Base-by-base conservation (phyloP, 2,113 vertebrate genomes). In the Pelvicachromis taeniatus region DNA sequence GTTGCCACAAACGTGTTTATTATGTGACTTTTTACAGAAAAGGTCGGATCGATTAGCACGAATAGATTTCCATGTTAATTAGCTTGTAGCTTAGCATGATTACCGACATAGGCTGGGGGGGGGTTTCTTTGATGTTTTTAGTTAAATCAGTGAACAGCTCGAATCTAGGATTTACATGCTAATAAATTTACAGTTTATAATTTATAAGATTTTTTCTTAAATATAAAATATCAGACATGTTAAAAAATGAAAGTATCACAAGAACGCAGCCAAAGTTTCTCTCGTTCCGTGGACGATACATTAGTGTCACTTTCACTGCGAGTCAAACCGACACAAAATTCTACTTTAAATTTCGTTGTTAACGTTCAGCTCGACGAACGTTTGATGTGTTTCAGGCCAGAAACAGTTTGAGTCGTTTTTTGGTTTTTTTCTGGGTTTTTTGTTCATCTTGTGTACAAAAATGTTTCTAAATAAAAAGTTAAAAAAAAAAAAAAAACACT, bases 311-410 rank as follows among this genome's bases (percentile, higher is more conserved):
- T 48, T 75, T 31, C 45, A 75, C 42, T 42, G n/a, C 42, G n/a
- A 40, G 19, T 19, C 0, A 0, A 10, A 50, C 6, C 26, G 31
- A 16, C 42, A 50, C 26, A 26, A 26, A 50, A 50, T 73, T 73
- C 68, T 19, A 19, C 23, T 50, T 50, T 70, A 45, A 70, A 70
- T 42, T n/a, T 45, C 8, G 42, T 75, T 50, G 19, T 0, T 16
- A 29, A 45, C 21, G 48, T n/a, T 63, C 3, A 63, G 9, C 3
- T 35, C 59, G 4, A 63, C 3, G 1, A 61, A 63, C 35, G 12
- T 4, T 7, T 3, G 19, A 40, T 40, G 0, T 65, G 19, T 4
- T 40, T 65, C 11, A 65, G 19, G 11, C 40, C 33, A 40, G 35
- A 23, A 38, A n/a, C n/a, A n/a, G n/a, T n/a, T n/a, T n/a, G n/a